phyloP scores from a whole-genome alignment of 1,140 invertebrate genomes.

The Drosophila ohnishii region DNA sequence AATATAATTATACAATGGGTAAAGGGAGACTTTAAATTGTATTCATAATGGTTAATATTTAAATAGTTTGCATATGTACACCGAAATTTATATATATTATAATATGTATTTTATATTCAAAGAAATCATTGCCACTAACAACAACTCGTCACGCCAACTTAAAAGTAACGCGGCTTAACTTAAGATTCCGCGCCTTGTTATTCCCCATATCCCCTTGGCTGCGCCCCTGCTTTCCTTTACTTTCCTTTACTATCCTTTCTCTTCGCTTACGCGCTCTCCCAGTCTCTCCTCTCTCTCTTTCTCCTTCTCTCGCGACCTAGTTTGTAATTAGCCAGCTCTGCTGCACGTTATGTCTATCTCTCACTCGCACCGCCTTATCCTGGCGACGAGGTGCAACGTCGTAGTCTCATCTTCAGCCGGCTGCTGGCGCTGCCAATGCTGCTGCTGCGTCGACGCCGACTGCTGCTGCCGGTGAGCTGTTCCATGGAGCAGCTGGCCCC shows the following conservation, averaged over 20 bases:
- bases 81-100: slow-evolving; percentile 28
- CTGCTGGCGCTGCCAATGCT: slow-evolving; percentile 57
- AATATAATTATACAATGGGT: slow-evolving; percentile 39
- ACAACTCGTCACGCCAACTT: slow-evolving; percentile 29
- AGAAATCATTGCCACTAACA: slow-evolving; percentile 26
- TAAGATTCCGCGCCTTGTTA: background rate
- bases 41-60: slow-evolving; percentile 11
- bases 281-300: slow-evolving; percentile 32
- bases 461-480: slow-evolving; percentile 51
- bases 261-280: slow-evolving; percentile 16
- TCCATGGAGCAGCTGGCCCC: slow-evolving; percentile 47
- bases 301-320: slow-evolving; percentile 11
- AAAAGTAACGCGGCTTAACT: slow-evolving; percentile 7
- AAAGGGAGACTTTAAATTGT: background rate
- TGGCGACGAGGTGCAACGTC: slow-evolving; percentile 65
- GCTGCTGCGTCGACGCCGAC: slow-evolving; percentile 62
- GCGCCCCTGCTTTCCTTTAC: background rate
- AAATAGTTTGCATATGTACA: slow-evolving; percentile 45
- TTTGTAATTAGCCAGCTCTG: slow-evolving; percentile 11
- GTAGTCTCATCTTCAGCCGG: slow-evolving; percentile 65
- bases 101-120: slow-evolving; percentile 29
- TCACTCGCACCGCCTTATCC: slow-evolving; percentile 38
- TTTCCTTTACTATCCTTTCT: background rate
- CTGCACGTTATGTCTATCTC: background rate
- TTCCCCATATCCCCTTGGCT: slow-evolving; percentile 8